Evolutionary conservation across 2,888 invertebrate genomes (phyloP).

Genomic region (Patella depressa): DNA sequence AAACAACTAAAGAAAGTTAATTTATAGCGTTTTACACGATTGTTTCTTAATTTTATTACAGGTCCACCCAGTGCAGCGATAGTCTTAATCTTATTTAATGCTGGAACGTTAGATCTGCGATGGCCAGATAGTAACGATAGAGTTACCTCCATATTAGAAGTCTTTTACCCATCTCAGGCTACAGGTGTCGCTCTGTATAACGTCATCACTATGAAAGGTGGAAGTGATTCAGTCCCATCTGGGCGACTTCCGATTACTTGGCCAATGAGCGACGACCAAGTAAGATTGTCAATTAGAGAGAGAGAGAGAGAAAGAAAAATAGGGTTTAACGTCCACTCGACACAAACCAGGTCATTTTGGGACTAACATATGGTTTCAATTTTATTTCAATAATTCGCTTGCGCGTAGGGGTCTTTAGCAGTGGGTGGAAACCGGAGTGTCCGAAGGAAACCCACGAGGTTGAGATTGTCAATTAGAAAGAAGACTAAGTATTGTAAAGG

Average conservation of each 20-base stretch:
- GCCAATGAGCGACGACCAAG: constrained; percentile 35
- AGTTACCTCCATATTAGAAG: constrained; percentile 51
- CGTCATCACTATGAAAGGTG: constrained; percentile 46
- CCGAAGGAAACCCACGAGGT: too few species aligned
- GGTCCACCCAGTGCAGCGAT: constrained; percentile 32
- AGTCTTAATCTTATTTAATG: constrained; percentile 61
- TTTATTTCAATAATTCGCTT: too few species aligned
- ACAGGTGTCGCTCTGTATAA: constrained; percentile 60
- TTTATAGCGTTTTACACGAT: too few species aligned
- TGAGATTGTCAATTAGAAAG: too few species aligned
- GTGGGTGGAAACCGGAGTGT: too few species aligned
- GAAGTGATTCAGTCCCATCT: constrained; percentile 52
- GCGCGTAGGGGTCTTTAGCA: too few species aligned
- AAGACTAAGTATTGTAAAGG: too few species aligned
- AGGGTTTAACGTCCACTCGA: too few species aligned
- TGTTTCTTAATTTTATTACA: background rate
- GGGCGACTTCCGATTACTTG: constrained; percentile 66
- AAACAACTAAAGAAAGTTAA: too few species aligned
- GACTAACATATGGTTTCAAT: too few species aligned
- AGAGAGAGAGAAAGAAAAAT: too few species aligned
- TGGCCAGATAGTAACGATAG: constrained; percentile 48
- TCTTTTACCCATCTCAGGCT: constrained; percentile 66
- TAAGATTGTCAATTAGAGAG: background rate
- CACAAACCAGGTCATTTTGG: too few species aligned
- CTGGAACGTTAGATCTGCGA: constrained; percentile 65